Evolutionary conservation across 53 echinoderm and acorn worm species (phyloP).

Genomic region (Holothuria leucospilota): DNA sequence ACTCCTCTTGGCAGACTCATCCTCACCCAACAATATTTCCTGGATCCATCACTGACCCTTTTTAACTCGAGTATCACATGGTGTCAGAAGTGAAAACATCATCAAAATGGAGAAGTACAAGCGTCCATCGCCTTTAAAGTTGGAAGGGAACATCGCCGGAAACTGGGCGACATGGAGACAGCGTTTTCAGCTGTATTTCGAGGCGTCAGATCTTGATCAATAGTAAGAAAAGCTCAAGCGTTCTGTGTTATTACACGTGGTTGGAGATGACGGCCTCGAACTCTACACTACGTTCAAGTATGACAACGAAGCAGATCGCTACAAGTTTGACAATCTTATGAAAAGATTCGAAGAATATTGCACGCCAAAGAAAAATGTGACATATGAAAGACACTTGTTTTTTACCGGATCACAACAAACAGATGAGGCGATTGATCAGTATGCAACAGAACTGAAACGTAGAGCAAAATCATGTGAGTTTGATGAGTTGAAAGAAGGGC

Average conservation of each 20-base stretch:
- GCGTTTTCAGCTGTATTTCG: conserved; percentile 53
- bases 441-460: conserved; percentile 64
- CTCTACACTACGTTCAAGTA: conserved; percentile 56
- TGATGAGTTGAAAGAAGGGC: conserved; percentile 41
- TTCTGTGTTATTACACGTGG: conserved; percentile 22
- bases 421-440: conserved; percentile 40
- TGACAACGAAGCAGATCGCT: not conserved
- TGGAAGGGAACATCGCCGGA: conserved; percentile 37
- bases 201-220: conserved; percentile 52
- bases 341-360: conserved; percentile 20
- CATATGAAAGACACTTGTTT: conserved; percentile 56
- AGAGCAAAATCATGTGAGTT: conserved; percentile 68
- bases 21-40: too few species aligned
- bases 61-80: too few species aligned
- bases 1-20: too few species aligned
- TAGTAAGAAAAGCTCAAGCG: conserved; percentile 39
- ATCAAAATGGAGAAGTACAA: too few species aligned
- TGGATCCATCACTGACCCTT: too few species aligned
- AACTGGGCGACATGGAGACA: conserved; percentile 52
- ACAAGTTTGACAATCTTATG: not conserved
- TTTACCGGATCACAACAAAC: conserved; percentile 38
- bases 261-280: conserved; percentile 57
- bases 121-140: too few species aligned
- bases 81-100: too few species aligned
- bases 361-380: conserved; percentile 53